phyloP scores from a whole-genome alignment of 2,113 vertebrate species.

The Crotalus viridis region DNA sequence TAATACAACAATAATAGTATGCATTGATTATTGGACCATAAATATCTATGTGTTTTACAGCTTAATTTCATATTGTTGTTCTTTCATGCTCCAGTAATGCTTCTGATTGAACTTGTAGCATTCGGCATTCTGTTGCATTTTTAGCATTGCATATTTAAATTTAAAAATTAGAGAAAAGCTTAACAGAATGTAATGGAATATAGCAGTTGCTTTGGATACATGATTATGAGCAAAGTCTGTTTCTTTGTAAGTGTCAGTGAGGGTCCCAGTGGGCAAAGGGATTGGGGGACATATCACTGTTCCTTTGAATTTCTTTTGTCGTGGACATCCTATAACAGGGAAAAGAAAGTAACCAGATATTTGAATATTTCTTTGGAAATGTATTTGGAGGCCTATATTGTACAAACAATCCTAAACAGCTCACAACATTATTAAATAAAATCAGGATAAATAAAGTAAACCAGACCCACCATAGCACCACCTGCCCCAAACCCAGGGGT shows the following conservation, averaged over 20 bases:
- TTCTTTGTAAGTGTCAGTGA: background rate
- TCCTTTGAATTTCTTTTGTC: background rate
- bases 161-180: background rate
- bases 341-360: background rate
- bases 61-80: background rate
- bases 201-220: slow-evolving; percentile 16
- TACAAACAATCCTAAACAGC: background rate
- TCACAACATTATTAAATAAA: background rate
- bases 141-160: background rate
- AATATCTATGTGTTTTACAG: background rate
- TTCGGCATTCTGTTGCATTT: slow-evolving; percentile 3
- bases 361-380: background rate
- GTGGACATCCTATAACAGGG: background rate
- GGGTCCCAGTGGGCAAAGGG: background rate
- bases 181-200: background rate
- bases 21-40: slow-evolving; percentile 13
- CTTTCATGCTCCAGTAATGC: background rate
- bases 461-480: background rate
- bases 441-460: background rate
- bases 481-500: background rate
- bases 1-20: slow-evolving; percentile 27
- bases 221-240: background rate
- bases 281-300: background rate
- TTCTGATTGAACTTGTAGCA: slow-evolving; percentile 9
- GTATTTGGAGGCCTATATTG: background rate